Evolutionary conservation across 2,888 invertebrate species (phyloP), one percentile per base, ranked within the genome.

Genomic region (Diplazon laetatorius): DNA sequence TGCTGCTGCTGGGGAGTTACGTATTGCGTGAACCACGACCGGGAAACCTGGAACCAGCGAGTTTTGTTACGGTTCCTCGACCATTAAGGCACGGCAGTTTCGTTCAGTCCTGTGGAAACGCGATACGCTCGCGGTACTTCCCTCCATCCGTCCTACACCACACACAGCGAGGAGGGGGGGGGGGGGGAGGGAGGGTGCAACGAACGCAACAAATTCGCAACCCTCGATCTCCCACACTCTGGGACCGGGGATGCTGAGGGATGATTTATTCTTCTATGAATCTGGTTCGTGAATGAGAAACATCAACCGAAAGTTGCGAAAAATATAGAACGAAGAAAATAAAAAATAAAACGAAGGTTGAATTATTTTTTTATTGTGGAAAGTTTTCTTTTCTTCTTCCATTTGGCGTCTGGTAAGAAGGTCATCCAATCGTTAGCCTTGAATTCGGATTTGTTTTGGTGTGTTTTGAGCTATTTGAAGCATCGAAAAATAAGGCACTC

Each of bases 91-190:
- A 78, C 62, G 60, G 71, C 63, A 66, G 66, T 80, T 81, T 81
- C 86, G 89, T 83, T 85, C 87, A 87, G 79, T 85, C 85, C 87
- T 88, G 89, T 84, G 88, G 89, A 89, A 89, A 89, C 85, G 86
- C 86, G 89, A 89, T 89, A 89, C 76, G 88, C 82, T 80, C 77
- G 57, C 73, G 76, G 78, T 69, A 25, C 62, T 66, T 74, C 73
- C 69, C n/a, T n/a, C n/a, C n/a, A n/a, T n/a, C n/a, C n/a, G n/a
- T n/a, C n/a, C n/a, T n/a, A n/a, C n/a, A 63, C 55, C 55, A 30
- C 25, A n/a, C 77, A 68, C 44, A n/a, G n/a, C n/a, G n/a, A n/a
- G n/a, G n/a, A n/a, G n/a, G n/a, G n/a, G n/a, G n/a, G n/a, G n/a
- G n/a, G n/a, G n/a, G n/a, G n/a, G n/a, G n/a, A n/a, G n/a, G n/a